phyloP scores from a whole-genome alignment of 2,888 invertebrate species.

The Gibbula magus region DNA sequence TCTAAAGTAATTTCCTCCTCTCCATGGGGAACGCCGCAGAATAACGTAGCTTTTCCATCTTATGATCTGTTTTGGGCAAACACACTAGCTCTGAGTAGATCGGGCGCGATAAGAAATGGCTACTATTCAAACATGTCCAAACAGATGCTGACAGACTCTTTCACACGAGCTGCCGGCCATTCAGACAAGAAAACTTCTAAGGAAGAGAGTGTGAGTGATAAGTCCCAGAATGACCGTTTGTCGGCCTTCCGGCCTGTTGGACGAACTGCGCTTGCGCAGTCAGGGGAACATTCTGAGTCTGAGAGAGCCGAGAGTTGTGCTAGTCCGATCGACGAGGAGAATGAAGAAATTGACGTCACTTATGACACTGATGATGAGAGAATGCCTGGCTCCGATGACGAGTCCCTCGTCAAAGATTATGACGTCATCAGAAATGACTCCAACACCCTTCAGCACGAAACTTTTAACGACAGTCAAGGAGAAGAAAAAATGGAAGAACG shows the following conservation, averaged over 20 bases:
- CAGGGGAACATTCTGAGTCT: conserved; percentile 9
- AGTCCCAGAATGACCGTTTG: conserved; percentile 35
- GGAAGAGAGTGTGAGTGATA: conserved; percentile 3
- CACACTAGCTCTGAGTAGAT: conserved; percentile 35
- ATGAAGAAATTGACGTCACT: conserved; percentile 38
- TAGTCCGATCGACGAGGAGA: conserved; percentile 24
- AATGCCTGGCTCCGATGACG: conserved; percentile 41
- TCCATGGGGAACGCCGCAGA: conserved; percentile 41
- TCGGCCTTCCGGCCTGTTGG: conserved; percentile 47
- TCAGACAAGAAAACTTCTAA: conserved; percentile 11
- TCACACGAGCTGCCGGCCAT: not conserved
- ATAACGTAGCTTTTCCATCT: conserved; percentile 50
- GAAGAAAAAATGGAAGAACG: not conserved
- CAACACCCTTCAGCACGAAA: not conserved
- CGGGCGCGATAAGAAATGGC: conserved; percentile 25
- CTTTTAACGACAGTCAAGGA: not conserved
- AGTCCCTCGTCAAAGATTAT: conserved; percentile 32
- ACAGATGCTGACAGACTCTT: conserved; percentile 5
- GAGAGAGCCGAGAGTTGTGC: conserved; percentile 7
- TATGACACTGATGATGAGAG: conserved; percentile 33
- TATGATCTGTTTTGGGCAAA: conserved; percentile 60
- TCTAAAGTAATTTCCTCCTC: conserved; percentile 35
- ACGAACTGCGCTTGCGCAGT: not conserved
- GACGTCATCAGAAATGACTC: conserved; percentile 8
- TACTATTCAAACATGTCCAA: conserved; percentile 23